These are phyloP conservation scores for Pteronura brasiliensis DNA, from an alignment of 2,113 vertebrate genomes.

Conservation along the genomic window DNA sequence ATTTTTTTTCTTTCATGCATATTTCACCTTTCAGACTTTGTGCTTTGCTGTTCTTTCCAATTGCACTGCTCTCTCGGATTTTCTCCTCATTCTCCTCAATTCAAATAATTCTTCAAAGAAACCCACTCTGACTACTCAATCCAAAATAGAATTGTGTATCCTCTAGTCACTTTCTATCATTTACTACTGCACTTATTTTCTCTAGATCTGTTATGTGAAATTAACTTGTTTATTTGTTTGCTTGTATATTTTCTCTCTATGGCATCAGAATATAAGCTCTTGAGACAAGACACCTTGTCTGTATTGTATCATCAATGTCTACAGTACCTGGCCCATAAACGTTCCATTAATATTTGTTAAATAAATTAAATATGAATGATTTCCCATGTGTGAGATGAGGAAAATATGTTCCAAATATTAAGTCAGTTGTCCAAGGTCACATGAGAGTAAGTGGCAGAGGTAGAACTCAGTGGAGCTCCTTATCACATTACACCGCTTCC, in stretches of 20 bases:
- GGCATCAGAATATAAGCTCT: background rate
- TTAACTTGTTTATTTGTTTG: background rate
- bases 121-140: background rate
- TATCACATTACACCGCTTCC: rapidly evolving
- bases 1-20: background rate
- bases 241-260: background rate
- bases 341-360: background rate
- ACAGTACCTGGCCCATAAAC: background rate
- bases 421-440: background rate
- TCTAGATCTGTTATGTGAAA: background rate
- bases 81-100: background rate
- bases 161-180: background rate
- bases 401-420: background rate
- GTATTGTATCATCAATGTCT: background rate
- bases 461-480: background rate
- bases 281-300: background rate
- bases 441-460: background rate
- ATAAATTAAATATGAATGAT: background rate
- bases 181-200: background rate
- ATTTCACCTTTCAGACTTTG: background rate
- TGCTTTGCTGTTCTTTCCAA: background rate
- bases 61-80: background rate
- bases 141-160: background rate
- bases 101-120: background rate
- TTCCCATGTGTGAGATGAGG: background rate